phyloP scores from a whole-genome alignment of 2,888 invertebrate genomes.

The Congeria kusceri region DNA sequence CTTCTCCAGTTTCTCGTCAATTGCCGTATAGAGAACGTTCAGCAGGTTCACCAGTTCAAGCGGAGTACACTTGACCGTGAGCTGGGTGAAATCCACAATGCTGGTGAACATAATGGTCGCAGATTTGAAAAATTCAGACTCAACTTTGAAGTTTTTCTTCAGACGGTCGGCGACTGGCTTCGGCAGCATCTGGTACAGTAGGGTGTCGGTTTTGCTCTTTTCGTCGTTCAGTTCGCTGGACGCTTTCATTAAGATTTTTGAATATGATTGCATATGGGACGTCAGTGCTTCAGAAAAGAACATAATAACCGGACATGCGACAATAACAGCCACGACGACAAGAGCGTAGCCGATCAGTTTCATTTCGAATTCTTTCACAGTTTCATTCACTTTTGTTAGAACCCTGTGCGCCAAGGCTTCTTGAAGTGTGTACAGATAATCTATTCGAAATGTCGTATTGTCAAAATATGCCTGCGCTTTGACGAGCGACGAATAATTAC shows the following conservation, averaged over 20 bases:
- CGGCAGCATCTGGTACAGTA: slow-evolving; percentile 76
- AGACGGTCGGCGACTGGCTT: slow-evolving; percentile 66
- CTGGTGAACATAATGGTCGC: slow-evolving; percentile 73
- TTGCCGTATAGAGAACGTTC: slow-evolving; percentile 66
- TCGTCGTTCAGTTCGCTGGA: slow-evolving; percentile 67
- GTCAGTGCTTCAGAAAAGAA: slow-evolving; percentile 59
- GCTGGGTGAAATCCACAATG: slow-evolving; percentile 64
- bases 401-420: slow-evolving; percentile 62
- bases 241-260: slow-evolving; percentile 68
- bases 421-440: slow-evolving; percentile 92
- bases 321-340: slow-evolving; percentile 49
- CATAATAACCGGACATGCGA: slow-evolving; percentile 62
- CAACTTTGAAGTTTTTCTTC: slow-evolving; percentile 62
- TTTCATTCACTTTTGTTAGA: slow-evolving; percentile 56
- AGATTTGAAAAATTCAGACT: slow-evolving; percentile 73
- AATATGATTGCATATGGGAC: slow-evolving; percentile 73
- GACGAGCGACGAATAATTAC: slow-evolving; percentile 86
- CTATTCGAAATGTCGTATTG: slow-evolving; percentile 92
- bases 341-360: slow-evolving; percentile 59
- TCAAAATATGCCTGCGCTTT: slow-evolving; percentile 94
- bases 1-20: slow-evolving; percentile 65
- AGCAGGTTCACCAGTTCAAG: slow-evolving; percentile 68
- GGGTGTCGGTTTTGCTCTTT: slow-evolving; percentile 62
- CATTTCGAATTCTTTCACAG: slow-evolving; percentile 85
- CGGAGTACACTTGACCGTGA: slow-evolving; percentile 54